Evolutionary conservation across 92 coral and sea anemone genomes (phyloP).

Genomic region (Isaurus tuberculatus): DNA sequence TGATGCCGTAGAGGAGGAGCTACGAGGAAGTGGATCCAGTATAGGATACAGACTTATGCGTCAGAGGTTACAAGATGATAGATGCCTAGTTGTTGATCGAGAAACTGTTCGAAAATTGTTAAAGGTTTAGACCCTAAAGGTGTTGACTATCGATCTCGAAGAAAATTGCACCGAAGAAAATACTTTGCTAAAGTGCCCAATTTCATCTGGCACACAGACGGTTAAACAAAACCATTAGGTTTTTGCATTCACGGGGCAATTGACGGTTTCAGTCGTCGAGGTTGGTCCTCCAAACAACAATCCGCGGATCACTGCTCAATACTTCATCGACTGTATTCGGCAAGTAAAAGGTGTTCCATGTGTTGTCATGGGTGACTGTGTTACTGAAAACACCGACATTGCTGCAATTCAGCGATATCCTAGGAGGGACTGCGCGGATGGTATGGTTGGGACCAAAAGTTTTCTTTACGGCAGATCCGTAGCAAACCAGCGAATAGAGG

Average conservation of each 20-base stretch:
- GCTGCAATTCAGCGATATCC: slow-evolving; percentile 32
- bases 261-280: slow-evolving; percentile 36
- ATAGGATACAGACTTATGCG: slow-evolving; percentile 40
- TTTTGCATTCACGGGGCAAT: slow-evolving; percentile 40
- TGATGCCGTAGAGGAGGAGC: slow-evolving; percentile 46
- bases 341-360: slow-evolving; percentile 7
- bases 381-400: slow-evolving; percentile 30
- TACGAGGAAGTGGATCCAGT: slow-evolving; percentile 49
- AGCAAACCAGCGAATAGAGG: slow-evolving; percentile 32
- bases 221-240: slow-evolving; percentile 27
- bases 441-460: slow-evolving; percentile 14
- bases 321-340: slow-evolving; percentile 7
- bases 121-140: slow-evolving; percentile 36
- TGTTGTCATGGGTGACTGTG: slow-evolving; percentile 28
- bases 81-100: slow-evolving; percentile 1
- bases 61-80: slow-evolving; percentile 25
- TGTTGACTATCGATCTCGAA: slow-evolving; percentile 29
- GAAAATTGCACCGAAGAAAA: slow-evolving; percentile 18
- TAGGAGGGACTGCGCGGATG: slow-evolving; percentile 1
- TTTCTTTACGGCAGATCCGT: slow-evolving; percentile 19
- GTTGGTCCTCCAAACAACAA: slow-evolving; percentile 36
- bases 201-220: slow-evolving; percentile 32
- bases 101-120: slow-evolving; percentile 35
- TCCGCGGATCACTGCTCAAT: slow-evolving; percentile 29
- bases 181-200: slow-evolving; percentile 34